Percentiles rank a stretch among this genome's conserved stretches.
Conservation (phyloP, 2,888 invertebrate genomes). For the Caenorhabditis zanzibari region DNA sequence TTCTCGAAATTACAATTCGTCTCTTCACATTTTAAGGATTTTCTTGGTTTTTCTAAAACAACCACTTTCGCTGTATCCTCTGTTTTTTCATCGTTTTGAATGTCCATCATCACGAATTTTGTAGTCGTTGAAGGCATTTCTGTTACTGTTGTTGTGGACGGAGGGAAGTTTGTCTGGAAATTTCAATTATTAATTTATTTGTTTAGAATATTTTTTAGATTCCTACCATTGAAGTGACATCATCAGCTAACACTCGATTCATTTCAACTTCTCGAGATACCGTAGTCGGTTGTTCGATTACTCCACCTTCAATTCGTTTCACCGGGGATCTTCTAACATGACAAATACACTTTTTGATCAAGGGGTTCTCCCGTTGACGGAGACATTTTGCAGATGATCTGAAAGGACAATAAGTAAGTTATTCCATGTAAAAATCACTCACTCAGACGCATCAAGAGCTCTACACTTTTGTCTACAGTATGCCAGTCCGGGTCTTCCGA, state of each 20-base stretch:
- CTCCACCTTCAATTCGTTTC: constrained; percentile 44
- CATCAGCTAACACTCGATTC: constrained; percentile 59
- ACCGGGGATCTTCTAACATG: constrained; percentile 66
- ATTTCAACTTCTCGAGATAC: constrained; percentile 55
- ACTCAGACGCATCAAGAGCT: constrained; percentile 62
- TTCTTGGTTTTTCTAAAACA: constrained; percentile 21
- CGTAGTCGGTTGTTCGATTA: constrained; percentile 23
- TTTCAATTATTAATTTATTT: not conserved
- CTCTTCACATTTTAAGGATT: constrained; percentile 44
- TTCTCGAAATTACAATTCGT: constrained; percentile 62
- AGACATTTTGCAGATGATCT: constrained; percentile 70
- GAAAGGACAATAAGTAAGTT: not conserved
- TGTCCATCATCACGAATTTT: constrained; percentile 20
- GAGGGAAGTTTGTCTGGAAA: constrained; percentile 15
- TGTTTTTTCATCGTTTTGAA: constrained; percentile 22
- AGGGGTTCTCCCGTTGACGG: constrained; percentile 70
- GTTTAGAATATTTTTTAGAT: not conserved
- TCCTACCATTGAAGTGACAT: constrained; percentile 32
- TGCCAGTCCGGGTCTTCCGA: constrained; percentile 64
- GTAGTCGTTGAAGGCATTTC: constrained; percentile 11
- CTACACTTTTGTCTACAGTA: constrained; percentile 67
- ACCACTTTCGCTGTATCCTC: constrained; percentile 31
- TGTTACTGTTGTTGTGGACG: constrained; percentile 27
- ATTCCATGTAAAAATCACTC: not conserved
- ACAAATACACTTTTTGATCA: constrained; percentile 73